These are phyloP conservation scores for Danaus plexippus DNA, from an alignment of 1,140 invertebrate species.

Conservation along the genomic window DNA sequence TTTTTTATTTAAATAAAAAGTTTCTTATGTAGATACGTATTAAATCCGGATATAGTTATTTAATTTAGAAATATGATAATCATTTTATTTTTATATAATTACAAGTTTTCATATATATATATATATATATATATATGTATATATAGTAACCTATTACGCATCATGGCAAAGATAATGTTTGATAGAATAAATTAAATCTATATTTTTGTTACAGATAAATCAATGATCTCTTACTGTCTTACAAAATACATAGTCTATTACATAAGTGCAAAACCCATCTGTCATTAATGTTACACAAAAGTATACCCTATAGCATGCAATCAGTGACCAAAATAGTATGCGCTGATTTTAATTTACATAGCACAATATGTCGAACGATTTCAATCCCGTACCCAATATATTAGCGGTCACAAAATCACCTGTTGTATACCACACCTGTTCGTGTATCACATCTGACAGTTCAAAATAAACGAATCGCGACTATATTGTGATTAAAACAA, in stretches of 20 bases:
- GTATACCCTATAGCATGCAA: slow-evolving; percentile 16
- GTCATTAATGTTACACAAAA: slow-evolving; percentile 16
- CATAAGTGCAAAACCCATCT: slow-evolving; percentile 31
- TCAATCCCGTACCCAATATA: slow-evolving; percentile 59
- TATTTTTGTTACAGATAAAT: neutral
- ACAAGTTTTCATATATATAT: no score
- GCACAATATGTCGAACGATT: slow-evolving; percentile 58
- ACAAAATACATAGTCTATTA: slow-evolving; percentile 15
- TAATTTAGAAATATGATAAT: no score
- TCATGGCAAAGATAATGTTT: no score
- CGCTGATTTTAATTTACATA: slow-evolving; percentile 34
- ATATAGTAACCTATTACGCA: no score
- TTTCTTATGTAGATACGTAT: no score
- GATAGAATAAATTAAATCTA: no score
- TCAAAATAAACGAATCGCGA: slow-evolving; percentile 16
- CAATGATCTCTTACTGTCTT: slow-evolving; percentile 1
- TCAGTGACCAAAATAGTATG: slow-evolving; percentile 18
- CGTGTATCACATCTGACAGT: slow-evolving; percentile 57
- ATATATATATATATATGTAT: no score
- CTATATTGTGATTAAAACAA: slow-evolving; percentile 13
- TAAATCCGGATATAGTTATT: no score
- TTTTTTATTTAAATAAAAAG: no score
- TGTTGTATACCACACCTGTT: slow-evolving; percentile 62
- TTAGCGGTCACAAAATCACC: slow-evolving; percentile 64
- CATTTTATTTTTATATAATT: no score